Base-by-base conservation (phyloP, 2,888 invertebrate species). In the Calephelis perditalis region DNA sequence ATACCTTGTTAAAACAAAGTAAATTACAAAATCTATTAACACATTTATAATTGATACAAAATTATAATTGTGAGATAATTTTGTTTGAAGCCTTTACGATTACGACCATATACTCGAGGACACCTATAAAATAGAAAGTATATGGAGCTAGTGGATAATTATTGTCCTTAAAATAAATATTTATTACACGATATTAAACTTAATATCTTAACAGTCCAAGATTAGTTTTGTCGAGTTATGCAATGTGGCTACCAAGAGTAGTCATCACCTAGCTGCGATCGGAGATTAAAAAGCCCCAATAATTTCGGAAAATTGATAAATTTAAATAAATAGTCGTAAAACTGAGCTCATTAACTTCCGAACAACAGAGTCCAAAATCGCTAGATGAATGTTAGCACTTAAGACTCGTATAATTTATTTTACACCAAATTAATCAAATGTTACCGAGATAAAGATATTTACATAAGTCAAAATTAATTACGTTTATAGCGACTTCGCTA, bases 11-110 rank as follows among this genome's bases (percentile, higher is more conserved):
- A 76, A 70, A 79, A 82, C 79, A 78, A 69, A 70, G 77, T 84
- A 87, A 86, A 85, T 74, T 79, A 81, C 82, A 86, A 75, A 80
- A 79, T 87, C 77, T 79, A 78, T 79, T 81, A 81, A 74, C 79
- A 71, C 68, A 70, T 74, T 73, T 78, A 82, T 84, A 84, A 81
- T 73, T 86, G 82, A 87, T 81, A 82, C 81, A 79, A 86, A 87
- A 83, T 84, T 86, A 86, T 86, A 88, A 87, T 86, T 86, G 87
- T 82, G 83, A 87, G 87, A 86, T 84, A 84, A 88, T 88, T 87
- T 84, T 78, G 82, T 82, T 84, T 81, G 79, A 81, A 79, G 79
- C 76, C 78, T 79, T 37, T 35, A 52, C 52, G 26, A 45, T 55
- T 59, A 46, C 55, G 46, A 36, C 45, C 43, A 52, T 75, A 74